Percentiles rank a stretch among this genome's conserved stretches.
Evolutionary conservation across 2,113 vertebrate species (phyloP).

Genomic region (Nanger granti): DNA sequence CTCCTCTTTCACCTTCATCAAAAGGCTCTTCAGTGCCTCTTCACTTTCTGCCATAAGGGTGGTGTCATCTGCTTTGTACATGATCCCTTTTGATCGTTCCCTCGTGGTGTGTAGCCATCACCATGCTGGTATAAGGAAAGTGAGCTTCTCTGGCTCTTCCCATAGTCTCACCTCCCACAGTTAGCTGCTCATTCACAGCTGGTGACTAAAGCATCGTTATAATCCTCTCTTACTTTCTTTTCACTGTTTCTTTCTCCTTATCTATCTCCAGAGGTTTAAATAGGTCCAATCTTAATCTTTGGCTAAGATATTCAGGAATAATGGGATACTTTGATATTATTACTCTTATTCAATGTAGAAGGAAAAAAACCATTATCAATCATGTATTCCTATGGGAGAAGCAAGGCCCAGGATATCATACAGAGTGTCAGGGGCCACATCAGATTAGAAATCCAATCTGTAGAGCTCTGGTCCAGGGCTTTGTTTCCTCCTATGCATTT

Average conservation of each 20-base stretch:
- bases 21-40: neutral
- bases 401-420: neutral
- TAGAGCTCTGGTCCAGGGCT: neutral
- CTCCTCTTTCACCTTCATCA: neutral
- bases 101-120: neutral
- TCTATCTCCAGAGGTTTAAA: neutral
- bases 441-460: neutral
- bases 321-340: neutral
- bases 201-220: neutral
- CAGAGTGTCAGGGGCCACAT: fast-evolving
- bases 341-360: neutral
- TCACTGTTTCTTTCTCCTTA: neutral
- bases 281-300: neutral
- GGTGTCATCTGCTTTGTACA: neutral
- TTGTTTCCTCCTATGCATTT: neutral
- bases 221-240: neutral
- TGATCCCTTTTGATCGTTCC: neutral
- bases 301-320: neutral
- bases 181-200: neutral
- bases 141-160: neutral
- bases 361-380: neutral
- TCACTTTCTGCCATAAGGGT: neutral
- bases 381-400: neutral
- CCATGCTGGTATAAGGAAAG: neutral
- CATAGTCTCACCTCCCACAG: neutral